These are phyloP conservation scores for Charanyca ferruginea DNA, from an alignment of 2,888 invertebrate species.

Conservation along the genomic window DNA sequence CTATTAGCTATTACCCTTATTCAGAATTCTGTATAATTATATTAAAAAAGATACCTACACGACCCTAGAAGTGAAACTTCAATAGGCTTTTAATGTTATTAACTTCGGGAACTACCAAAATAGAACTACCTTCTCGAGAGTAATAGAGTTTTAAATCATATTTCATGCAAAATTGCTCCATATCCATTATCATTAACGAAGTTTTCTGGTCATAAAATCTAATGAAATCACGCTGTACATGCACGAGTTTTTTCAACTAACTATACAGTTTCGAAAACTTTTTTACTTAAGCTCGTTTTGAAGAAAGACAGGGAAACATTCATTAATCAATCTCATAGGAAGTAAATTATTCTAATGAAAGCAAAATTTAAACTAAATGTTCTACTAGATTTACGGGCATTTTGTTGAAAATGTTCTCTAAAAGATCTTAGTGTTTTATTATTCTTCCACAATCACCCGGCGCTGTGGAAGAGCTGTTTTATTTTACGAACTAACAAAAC, in stretches of 20 bases:
- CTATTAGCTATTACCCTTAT: not conserved
- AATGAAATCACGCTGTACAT: slow-evolving; percentile 11
- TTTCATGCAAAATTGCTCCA: slow-evolving; percentile 17
- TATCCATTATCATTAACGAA: slow-evolving; percentile 22
- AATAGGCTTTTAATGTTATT: not conserved
- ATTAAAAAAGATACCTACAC: not conserved
- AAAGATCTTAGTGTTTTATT: slow-evolving; percentile 9
- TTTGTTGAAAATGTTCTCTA: not conserved
- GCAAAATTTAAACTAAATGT: slow-evolving; percentile 3
- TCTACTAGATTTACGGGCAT: not conserved
- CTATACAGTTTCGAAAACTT: slow-evolving; percentile 19
- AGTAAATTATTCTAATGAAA: slow-evolving; percentile 3
- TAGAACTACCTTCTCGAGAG: not conserved
- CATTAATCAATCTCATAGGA: slow-evolving; percentile 10
- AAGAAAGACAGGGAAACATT: not conserved
- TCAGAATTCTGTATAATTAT: not conserved
- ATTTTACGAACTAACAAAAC: not conserved
- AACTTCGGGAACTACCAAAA: not conserved
- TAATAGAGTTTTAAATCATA: slow-evolving; percentile 13
- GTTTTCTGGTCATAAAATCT: slow-evolving; percentile 18
- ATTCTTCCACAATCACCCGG: not conserved
- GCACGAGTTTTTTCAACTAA: not conserved
- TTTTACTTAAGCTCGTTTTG: not conserved
- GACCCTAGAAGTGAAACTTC: not conserved
- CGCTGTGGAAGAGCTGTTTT: not conserved